Base-by-base conservation (phyloP, 1,140 invertebrate species). In the Calliopsis andreniformis region DNA sequence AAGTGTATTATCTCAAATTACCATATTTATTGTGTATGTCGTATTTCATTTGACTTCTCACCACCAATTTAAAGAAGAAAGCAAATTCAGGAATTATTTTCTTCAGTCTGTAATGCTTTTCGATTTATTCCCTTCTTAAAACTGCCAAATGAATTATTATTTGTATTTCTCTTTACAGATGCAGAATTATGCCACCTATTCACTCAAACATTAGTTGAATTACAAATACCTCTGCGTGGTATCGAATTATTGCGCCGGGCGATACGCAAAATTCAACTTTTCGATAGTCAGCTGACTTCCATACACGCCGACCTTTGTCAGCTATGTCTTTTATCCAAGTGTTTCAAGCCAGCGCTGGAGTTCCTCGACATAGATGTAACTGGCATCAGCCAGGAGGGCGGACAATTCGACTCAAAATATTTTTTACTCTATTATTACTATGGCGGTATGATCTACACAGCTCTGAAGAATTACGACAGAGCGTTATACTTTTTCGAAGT, bases 371-470 rank as follows among this genome's bases (percentile, higher is more conserved):
- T 95, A 32, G 98, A 99, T 93, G 96, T 99, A 43, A 97, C 96
- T 66, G 96, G 97, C 84, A 98, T 99, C 77, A 96, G 96, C 86
- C 94, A 96, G 88, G 97, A 97, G 92, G 95, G 95, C 71, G 95
- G 95, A 62, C 95, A 95, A 78, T 98, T 97, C 93, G 97, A 98
- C 90, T 95, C 97, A 1, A 98, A 98, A 93, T 96, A 98, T 91
- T 98, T 98, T 89, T 93, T 99, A 47, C 92, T 98, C 0, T 99
- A 98, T 90, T 99, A 97, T 89, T 99, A 99, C 91, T 99, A 99
- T 92, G 98, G 98, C 58, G 98, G 98, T 61, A 98, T 99, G 96
- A 98, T 99, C 82, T 99, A 98, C 87, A 95, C 97, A 64, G 97
- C 96, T 23, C 90, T 99, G 58, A 98, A 98, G 89, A 97, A 98